Conservation (phyloP, 2,888 invertebrate species). For the Scaptomyza caliginosa region DNA sequence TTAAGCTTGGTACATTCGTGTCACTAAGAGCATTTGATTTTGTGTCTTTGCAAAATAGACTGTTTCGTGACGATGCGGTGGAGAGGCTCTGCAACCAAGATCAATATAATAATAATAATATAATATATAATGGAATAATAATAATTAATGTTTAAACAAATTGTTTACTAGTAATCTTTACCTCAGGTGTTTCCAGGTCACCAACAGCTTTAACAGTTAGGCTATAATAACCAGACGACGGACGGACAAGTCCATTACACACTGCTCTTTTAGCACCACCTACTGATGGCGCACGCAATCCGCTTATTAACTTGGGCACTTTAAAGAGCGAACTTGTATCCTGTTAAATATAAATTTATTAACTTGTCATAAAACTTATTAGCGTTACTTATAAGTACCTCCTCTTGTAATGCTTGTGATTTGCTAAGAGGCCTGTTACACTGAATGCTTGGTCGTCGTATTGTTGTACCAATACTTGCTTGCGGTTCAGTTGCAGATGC, state of each 20-base stretch:
- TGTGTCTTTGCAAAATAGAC: constrained; percentile 68
- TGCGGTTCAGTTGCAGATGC: constrained; percentile 27
- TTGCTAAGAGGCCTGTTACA: constrained; percentile 30
- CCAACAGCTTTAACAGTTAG: constrained; percentile 62
- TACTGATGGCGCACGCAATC: constrained; percentile 73
- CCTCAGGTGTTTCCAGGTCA: constrained; percentile 76
- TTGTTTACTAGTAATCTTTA: constrained; percentile 4
- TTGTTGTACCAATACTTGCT: constrained; percentile 56
- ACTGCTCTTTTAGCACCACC: constrained; percentile 67
- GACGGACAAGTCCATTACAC: constrained; percentile 78
- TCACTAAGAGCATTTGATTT: constrained; percentile 42
- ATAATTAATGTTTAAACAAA: background rate
- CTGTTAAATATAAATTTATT: constrained; percentile 1
- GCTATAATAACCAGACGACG: constrained; percentile 83
- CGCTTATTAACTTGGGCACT: constrained; percentile 79
- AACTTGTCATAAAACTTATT: background rate
- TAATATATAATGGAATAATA: no score
- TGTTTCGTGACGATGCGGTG: constrained; percentile 82
- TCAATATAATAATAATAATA: no score
- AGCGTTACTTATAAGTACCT: constrained; percentile 34
- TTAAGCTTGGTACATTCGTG: constrained; percentile 47
- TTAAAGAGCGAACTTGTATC: constrained; percentile 77
- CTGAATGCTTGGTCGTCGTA: constrained; percentile 58
- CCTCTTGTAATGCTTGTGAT: constrained; percentile 29
- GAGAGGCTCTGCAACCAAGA: constrained; percentile 79